Evolutionary conservation across 2,113 vertebrate genomes (phyloP).

Genomic region (Myxocyprinus asiaticus): DNA sequence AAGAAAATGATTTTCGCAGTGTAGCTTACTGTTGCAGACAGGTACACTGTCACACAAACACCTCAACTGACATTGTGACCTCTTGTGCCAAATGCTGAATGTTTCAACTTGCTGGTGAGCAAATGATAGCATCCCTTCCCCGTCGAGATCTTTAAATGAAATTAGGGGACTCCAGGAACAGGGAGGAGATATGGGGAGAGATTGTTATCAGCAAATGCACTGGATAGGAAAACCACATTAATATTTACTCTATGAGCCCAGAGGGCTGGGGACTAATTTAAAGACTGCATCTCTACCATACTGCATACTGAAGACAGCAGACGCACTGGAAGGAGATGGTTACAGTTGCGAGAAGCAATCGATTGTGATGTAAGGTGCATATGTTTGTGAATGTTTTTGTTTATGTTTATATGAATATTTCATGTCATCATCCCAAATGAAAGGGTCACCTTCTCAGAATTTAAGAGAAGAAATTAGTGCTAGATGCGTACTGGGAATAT

Average conservation of each 20-base stretch:
- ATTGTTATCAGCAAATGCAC: conserved; percentile 44
- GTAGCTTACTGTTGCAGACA: background rate
- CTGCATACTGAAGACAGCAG: background rate
- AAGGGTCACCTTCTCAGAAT: background rate
- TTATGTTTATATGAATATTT: conserved; percentile 48
- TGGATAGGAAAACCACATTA: conserved; percentile 50
- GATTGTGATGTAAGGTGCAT: conserved; percentile 61
- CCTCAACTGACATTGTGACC: conserved; percentile 23
- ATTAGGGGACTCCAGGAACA: background rate
- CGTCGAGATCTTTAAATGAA: background rate
- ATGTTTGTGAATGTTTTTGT: conserved; percentile 63
- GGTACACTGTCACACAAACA: conserved; percentile 1
- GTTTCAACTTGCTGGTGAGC: background rate
- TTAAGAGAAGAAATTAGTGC: background rate
- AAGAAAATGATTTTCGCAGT: background rate
- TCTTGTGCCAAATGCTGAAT: conserved; percentile 12
- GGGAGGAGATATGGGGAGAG: conserved; percentile 18
- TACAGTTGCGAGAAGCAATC: conserved; percentile 78
- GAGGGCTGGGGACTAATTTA: conserved; percentile 13
- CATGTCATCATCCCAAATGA: conserved; percentile 8
- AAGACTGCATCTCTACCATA: background rate
- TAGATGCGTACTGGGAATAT: background rate
- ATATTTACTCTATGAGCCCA: conserved; percentile 33
- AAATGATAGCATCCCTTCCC: background rate
- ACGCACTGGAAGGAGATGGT: conserved; percentile 49